These are phyloP conservation scores for Neopipo cinnamomea DNA, from an alignment of 2,113 vertebrate species.

Conservation along the genomic window DNA sequence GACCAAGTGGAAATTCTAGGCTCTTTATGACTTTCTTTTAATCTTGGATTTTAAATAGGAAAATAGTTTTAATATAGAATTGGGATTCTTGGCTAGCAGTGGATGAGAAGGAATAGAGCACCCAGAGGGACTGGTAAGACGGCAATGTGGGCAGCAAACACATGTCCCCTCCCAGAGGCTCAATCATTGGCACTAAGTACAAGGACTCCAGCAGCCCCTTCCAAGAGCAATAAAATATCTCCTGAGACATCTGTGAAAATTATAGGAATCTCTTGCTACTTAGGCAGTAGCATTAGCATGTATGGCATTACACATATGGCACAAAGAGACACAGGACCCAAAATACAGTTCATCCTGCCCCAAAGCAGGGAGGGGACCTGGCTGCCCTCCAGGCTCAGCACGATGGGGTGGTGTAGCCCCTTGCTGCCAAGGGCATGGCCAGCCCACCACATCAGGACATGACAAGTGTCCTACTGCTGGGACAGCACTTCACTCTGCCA, in stretches of 20 bases:
- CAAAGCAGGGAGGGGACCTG: not conserved
- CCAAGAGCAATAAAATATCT: not conserved
- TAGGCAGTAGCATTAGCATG: not conserved
- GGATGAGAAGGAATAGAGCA: not conserved
- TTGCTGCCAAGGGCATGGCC: not conserved
- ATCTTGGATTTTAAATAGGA: not conserved
- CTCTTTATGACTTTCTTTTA: not conserved
- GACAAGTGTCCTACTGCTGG: not conserved
- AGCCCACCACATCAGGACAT: rapidly evolving
- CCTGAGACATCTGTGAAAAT: not conserved
- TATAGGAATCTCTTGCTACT: not conserved
- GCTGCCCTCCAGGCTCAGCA: not conserved
- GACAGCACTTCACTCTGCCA: not conserved
- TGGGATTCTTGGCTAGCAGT: not conserved
- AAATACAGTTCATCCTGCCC: not conserved
- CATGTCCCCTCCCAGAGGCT: not conserved
- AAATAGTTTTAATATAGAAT: not conserved
- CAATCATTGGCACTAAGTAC: not conserved
- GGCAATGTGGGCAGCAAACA: not conserved
- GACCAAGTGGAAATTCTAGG: not conserved
- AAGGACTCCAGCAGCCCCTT: not conserved
- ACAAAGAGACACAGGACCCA: not conserved
- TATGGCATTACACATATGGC: not conserved
- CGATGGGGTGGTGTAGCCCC: not conserved
- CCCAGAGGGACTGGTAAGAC: not conserved